Base-by-base conservation (phyloP, 2,113 vertebrate genomes). In the Sterrhoptilus dennistouni region DNA sequence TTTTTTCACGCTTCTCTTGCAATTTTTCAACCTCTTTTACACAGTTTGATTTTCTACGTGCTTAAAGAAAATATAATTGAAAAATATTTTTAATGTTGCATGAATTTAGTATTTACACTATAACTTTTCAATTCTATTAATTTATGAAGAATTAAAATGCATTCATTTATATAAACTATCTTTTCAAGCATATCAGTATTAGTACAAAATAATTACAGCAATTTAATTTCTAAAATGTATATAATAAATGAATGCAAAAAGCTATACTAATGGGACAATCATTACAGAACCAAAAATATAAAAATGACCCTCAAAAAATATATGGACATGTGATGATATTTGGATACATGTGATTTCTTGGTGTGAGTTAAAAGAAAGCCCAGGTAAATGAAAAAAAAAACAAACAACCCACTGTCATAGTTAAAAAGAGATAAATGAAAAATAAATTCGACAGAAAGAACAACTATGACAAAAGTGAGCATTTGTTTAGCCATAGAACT, bases 11-110 rank as follows among this genome's bases (percentile, higher is more conserved):
- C 93, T 99, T 99, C 96, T 99, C 99, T 97, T 99, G 99, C 65
- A 99, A 97, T 85, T 99, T 99, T 98, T 99, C 99, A 93, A 99
- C 99, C 89, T 99, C 99, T 97, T 99, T 99, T 92, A 99, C 99
- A 97, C 99, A 99, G 97, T 98, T 99, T 53, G 99, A 99, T 98
- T 99, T 99, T 97, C 98, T 98, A 68, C 99, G 98, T 60, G 99
- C 99, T 99, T 96, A 71, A 97, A 96, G 68, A 87, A 94, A 94
- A 96, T 21, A 91, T 2, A 45, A 50, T 80, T 87, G 78, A 21
- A 89, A 77, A 91, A 87, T 71, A 87, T 66, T 82, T 83, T 79
- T 21, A 90, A n/a, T 59, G 12, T 57, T 83, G 64, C 29, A 80
- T 52, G 4, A 65, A 66, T 88, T 90, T 69, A 92, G 12, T 57